Evolutionary conservation across 2,113 vertebrate species (phyloP).

Genomic region (Engystomops pustulosus): DNA sequence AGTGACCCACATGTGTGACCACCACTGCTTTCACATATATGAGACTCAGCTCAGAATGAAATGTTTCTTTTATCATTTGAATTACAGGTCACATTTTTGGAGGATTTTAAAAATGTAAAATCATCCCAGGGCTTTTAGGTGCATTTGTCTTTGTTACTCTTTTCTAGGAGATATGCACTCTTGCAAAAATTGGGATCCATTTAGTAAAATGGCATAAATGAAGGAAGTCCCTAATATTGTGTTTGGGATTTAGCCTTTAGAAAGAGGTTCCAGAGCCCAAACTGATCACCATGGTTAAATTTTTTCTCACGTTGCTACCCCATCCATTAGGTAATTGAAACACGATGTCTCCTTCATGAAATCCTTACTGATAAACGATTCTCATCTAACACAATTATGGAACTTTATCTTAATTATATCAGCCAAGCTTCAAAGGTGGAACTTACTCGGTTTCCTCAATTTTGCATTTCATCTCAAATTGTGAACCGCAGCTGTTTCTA

Average conservation of each 20-base stretch:
- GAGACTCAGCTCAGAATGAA: too few relatives aligned
- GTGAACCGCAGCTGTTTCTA: slow-evolving; percentile 12
- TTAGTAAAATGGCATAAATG: too few relatives aligned
- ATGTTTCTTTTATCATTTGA: too few relatives aligned
- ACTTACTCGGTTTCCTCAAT: slow-evolving; percentile 18
- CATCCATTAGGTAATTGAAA: slow-evolving; percentile 6
- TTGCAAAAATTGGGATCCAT: too few relatives aligned
- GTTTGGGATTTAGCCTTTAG: not conserved
- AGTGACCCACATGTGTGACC: too few relatives aligned
- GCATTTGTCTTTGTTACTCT: too few relatives aligned
- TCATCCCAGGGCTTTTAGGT: too few relatives aligned
- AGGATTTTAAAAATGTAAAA: too few relatives aligned
- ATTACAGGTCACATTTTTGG: too few relatives aligned
- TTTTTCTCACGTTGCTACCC: not conserved
- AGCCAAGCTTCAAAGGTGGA: slow-evolving; percentile 25
- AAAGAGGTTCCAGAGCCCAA: not conserved
- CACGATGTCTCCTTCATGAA: not conserved
- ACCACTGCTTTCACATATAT: too few relatives aligned
- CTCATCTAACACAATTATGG: slow-evolving; percentile 35
- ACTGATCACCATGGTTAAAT: not conserved
- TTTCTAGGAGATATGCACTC: too few relatives aligned
- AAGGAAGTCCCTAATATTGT: not conserved
- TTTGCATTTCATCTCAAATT: slow-evolving; percentile 45
- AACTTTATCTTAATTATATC: slow-evolving; percentile 54
- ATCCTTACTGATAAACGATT: slow-evolving; percentile 34